Evolutionary conservation across 2,888 invertebrate genomes (phyloP), one percentile per base, ranked within the genome.

Genomic region (Ramazzottius varieornatus): DNA sequence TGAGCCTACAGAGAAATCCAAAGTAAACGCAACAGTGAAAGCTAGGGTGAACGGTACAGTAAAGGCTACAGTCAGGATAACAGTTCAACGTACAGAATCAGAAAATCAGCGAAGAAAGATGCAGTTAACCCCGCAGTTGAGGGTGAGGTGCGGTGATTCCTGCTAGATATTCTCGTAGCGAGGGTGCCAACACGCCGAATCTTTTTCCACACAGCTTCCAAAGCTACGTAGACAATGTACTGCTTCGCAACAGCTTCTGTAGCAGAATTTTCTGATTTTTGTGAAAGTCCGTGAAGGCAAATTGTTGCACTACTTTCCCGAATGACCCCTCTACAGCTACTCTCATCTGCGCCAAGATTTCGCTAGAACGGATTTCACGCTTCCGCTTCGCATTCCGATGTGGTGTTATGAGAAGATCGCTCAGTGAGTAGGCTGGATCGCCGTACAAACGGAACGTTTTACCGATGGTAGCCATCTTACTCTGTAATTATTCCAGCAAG

Each of bases 191-290:
- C 4, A 64, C 33, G 4, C 64, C 64, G 65, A 68, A 70, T 70
- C 65, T 24, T 64, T 24, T 32, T 16, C n/a, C 32, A 4, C 33
- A 34, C 32, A 63, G 63, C 16, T 46, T 66, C n/a, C 66, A 68
- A 2, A 70, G 32, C 32, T 8, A 64, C 65, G 13, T 64, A 67
- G 4, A 70, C 68, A 16, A 63, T 20, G 65, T 68, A 70, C 32
- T 67, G 67, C 46, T 67, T 68, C 4, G 67, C 69, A 32, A 69
- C 65, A 1, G 69, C 67, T n/a, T n/a, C 64, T 71, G 70, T n/a
- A 69, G 33, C 32, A 65, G 67, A 8, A 66, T 32, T 40, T 65
- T 68, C 54, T 66, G 68, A 63, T 68, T 69, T 63, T 68, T 68
- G 33, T 65, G 66, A 46, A 66, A 70, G 34, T 70, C 68, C 1